These are phyloP conservation scores for Metacarcinus magister DNA, from an alignment of 2,888 invertebrate species.

Conservation along the genomic window DNA sequence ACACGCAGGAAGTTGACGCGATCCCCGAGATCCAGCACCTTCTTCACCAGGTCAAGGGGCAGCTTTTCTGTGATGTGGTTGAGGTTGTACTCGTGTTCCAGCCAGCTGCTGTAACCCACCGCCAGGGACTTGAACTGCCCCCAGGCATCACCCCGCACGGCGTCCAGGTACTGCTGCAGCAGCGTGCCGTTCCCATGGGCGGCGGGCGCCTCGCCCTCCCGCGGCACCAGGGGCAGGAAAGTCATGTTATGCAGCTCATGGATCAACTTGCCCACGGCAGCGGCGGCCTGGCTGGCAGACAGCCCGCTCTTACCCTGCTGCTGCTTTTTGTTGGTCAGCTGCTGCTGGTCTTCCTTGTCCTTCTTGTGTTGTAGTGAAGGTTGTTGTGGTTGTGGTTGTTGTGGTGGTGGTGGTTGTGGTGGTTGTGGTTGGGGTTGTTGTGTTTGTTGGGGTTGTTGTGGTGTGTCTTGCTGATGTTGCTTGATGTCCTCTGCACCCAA, in stretches of 20 bases:
- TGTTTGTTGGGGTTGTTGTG: neutral
- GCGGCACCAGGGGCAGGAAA: conserved; percentile 69
- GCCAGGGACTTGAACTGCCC: conserved; percentile 76
- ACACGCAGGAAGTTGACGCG: conserved; percentile 78
- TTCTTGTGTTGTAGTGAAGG: neutral
- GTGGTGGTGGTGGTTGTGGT: neutral
- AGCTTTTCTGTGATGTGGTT: conserved; percentile 63
- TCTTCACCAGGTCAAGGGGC: conserved; percentile 76
- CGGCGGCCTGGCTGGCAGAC: neutral
- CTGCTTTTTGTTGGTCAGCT: neutral
- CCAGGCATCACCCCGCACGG: conserved; percentile 75
- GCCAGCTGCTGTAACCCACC: conserved; percentile 70
- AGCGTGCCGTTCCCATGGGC: neutral
- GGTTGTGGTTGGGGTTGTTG: neutral
- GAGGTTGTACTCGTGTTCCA: conserved; percentile 72
- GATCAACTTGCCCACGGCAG: conserved; percentile 47
- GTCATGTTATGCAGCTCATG: conserved; percentile 66
- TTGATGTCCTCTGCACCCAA: conserved; percentile 45
- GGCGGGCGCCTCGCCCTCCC: neutral
- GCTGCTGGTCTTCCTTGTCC: neutral
- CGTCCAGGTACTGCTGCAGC: conserved; percentile 68
- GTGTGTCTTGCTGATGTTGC: neutral
- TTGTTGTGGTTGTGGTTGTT: neutral
- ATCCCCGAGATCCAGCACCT: conserved; percentile 79
- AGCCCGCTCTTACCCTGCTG: neutral